A percentile compares a stretch with the other conserved stretches of the same genome.
Evolutionary conservation across 1,140 invertebrate species (phyloP).

Genomic region (Catajapyx aquilonaris): DNA sequence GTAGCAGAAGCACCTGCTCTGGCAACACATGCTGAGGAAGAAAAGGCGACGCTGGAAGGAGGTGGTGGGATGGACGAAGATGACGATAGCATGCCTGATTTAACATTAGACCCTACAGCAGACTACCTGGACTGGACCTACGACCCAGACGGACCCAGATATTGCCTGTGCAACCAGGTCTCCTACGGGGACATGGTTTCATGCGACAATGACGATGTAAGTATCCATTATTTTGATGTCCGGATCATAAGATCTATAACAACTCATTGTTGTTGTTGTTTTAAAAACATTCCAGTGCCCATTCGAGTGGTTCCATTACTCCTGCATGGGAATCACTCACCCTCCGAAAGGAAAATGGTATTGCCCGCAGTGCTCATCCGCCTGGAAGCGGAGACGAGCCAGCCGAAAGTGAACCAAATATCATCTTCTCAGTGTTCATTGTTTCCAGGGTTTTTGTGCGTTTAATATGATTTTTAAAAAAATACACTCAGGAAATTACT

Average conservation of each 20-base stretch:
- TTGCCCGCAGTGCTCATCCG: conserved; percentile 93
- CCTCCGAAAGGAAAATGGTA: conserved; percentile 98
- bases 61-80: conserved; percentile 23
- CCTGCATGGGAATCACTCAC: conserved; percentile 84
- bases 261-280: conserved; percentile 3
- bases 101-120: conserved; percentile 12
- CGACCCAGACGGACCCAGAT: conserved; percentile 83
- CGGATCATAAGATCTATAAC: background rate
- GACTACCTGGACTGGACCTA: conserved; percentile 54
- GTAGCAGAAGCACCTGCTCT: conserved; percentile 17
- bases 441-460: too few species aligned
- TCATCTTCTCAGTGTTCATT: too few species aligned
- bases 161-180: conserved; percentile 94
- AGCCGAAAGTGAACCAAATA: too few species aligned
- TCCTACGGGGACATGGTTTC: conserved; percentile 99
- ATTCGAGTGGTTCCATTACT: conserved; percentile 97
- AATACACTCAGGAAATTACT: too few species aligned
- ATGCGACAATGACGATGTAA: conserved; percentile 90
- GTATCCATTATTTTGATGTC: conserved; percentile 16
- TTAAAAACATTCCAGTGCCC: conserved; percentile 94
- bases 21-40: conserved; percentile 4
- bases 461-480: too few species aligned
- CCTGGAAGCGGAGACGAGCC: too few species aligned
- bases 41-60: conserved; percentile 1
- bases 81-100: conserved; percentile 13